A percentile compares a stretch with the other conserved stretches of the same genome.
These are phyloP conservation scores for Trachurus trachurus DNA, from an alignment of 2,797 vertebrate species.

Conservation along the genomic window DNA sequence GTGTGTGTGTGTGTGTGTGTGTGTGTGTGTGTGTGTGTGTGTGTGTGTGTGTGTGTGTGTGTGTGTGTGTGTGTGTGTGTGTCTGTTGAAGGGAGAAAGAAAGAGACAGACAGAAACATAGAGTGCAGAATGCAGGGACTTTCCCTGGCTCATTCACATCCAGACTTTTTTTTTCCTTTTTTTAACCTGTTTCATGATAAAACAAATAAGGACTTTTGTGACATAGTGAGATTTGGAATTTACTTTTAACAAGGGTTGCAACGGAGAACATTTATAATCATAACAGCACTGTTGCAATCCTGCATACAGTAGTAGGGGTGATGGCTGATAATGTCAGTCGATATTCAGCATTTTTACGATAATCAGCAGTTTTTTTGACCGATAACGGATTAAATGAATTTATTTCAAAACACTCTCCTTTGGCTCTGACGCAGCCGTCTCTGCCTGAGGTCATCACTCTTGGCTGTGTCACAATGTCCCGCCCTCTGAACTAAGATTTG, in stretches of 20 bases:
- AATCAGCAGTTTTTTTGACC: no score
- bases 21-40: neutral
- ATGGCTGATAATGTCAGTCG: no score
- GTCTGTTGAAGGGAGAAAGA: slow-evolving; percentile 13
- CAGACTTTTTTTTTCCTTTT: slow-evolving; percentile 14
- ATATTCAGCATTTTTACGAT: no score
- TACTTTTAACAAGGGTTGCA: neutral
- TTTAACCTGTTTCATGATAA: slow-evolving; percentile 5
- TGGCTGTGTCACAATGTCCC: no score
- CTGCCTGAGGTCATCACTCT: no score
- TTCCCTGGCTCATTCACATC: slow-evolving; percentile 53
- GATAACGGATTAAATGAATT: no score
- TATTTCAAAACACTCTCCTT: no score
- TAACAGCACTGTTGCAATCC: neutral
- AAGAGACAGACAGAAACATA: slow-evolving; percentile 44
- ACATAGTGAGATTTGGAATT: neutral
- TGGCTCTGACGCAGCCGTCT: no score
- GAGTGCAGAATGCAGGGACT: slow-evolving; percentile 59
- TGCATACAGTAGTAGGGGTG: no score
- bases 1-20: slow-evolving; percentile 7
- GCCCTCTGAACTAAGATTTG: no score
- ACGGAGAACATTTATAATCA: neutral
- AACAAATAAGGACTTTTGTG: neutral
- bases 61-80: neutral
- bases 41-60: slow-evolving; percentile 5